These are phyloP conservation scores for Brachionus angularis DNA, from an alignment of 1,140 invertebrate species.

Conservation along the genomic window DNA sequence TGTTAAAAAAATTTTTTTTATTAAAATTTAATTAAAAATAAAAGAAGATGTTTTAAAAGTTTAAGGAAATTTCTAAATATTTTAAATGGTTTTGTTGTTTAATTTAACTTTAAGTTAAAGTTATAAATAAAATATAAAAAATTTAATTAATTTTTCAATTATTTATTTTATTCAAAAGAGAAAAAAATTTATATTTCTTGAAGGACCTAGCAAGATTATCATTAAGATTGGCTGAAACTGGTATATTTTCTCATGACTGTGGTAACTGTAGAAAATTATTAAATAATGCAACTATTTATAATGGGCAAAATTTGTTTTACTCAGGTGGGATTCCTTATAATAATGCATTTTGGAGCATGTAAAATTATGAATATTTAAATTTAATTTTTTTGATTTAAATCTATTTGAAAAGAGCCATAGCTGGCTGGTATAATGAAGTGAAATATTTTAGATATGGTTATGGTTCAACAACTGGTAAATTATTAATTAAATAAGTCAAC, in stretches of 20 bases:
- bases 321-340: not conserved
- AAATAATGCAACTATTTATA: conserved; percentile 12
- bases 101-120: not conserved
- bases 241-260: conserved; percentile 18
- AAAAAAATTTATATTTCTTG: too few species aligned
- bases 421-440: conserved; percentile 16
- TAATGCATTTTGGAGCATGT: not conserved
- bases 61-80: too few species aligned
- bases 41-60: too few species aligned
- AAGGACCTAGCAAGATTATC: conserved; percentile 10
- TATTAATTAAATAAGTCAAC: not conserved
- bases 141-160: not conserved
- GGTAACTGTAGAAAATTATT: conserved; percentile 14
- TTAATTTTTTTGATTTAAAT: not conserved
- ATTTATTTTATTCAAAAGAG: not conserved
- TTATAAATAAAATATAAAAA: not conserved
- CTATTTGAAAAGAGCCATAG: not conserved
- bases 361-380: too few species aligned
- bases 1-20: conserved; percentile 27
- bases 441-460: conserved; percentile 9
- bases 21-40: not conserved
- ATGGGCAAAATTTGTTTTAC: conserved; percentile 15
- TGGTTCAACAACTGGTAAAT: conserved; percentile 18
- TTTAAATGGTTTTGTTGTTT: too few species aligned
- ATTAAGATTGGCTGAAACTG: not conserved